Conservation (phyloP, 2,113 vertebrate species). For the Pyxicephalus adspersus region DNA sequence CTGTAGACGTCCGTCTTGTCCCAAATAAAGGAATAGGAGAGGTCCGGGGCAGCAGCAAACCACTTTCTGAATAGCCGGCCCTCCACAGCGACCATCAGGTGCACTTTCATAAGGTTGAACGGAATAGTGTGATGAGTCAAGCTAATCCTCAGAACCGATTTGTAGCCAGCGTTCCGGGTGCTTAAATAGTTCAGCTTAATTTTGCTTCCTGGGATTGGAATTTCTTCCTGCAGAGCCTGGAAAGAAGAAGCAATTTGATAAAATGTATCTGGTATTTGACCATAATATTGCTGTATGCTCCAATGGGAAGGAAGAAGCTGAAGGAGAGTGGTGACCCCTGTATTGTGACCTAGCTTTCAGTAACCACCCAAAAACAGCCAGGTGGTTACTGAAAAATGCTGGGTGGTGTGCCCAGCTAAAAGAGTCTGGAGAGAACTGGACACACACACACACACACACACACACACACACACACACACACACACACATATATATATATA, state of each 20-base stretch:
- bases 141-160: conserved; percentile 88
- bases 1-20: conserved; percentile 97
- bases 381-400: too few species aligned
- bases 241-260: conserved; percentile 8
- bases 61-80: conserved; percentile 94
- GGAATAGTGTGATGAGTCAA: conserved; percentile 90
- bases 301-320: too few species aligned
- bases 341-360: too few species aligned
- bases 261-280: too few species aligned
- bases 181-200: conserved; percentile 92
- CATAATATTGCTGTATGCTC: too few species aligned
- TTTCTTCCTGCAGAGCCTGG: conserved; percentile 91
- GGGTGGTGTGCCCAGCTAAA: too few species aligned
- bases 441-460: too few species aligned
- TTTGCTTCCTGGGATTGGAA: conserved; percentile 85
- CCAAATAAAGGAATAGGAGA: conserved; percentile 94
- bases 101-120: conserved; percentile 99
- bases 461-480: too few species aligned
- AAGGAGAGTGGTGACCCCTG: too few species aligned
- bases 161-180: conserved; percentile 92
- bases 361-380: too few species aligned
- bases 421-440: too few species aligned
- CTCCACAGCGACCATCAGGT: conserved; percentile 96
- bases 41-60: conserved; percentile 91
- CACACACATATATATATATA: too few species aligned